These are phyloP conservation scores for Gavia stellata DNA, from an alignment of 2,113 vertebrate species.

Conservation along the genomic window DNA sequence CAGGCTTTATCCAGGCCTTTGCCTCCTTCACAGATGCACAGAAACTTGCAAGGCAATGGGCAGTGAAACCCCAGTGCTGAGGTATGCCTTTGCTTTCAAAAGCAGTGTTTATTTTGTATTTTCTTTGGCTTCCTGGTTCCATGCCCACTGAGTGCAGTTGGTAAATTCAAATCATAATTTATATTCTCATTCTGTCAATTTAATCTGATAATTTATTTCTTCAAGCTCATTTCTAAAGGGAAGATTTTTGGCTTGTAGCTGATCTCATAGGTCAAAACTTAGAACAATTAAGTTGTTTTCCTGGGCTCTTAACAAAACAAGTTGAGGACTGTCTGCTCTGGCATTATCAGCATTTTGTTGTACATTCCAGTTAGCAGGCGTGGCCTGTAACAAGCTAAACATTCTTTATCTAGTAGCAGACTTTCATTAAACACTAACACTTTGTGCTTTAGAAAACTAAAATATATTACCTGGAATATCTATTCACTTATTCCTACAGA, in stretches of 20 bases:
- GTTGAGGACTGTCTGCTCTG: not conserved
- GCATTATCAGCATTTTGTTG: not conserved
- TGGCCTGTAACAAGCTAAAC: not conserved
- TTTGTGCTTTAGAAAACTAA: not conserved
- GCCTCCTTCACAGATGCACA: not conserved
- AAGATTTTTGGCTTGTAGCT: not conserved
- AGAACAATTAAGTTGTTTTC: not conserved
- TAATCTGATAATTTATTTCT: not conserved
- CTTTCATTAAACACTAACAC: not conserved
- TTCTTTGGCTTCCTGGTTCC: not conserved
- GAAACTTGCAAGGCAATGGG: not conserved
- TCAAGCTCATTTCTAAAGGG: not conserved
- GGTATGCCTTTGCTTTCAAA: not conserved
- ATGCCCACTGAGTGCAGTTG: not conserved
- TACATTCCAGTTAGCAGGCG: not conserved
- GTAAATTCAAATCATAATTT: not conserved
- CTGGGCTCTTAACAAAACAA: not conserved
- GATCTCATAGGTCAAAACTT: not conserved
- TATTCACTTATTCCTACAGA: slow-evolving; percentile 64
- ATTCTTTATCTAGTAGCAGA: not conserved
- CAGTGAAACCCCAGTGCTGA: not conserved
- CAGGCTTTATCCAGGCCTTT: not conserved
- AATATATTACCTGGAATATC: not conserved
- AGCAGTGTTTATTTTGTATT: not conserved
- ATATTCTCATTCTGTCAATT: not conserved